A percentile compares a stretch with the other conserved stretches of the same genome.
phyloP scores from a whole-genome alignment of 2,113 vertebrate genomes.

The Turnix velox region DNA sequence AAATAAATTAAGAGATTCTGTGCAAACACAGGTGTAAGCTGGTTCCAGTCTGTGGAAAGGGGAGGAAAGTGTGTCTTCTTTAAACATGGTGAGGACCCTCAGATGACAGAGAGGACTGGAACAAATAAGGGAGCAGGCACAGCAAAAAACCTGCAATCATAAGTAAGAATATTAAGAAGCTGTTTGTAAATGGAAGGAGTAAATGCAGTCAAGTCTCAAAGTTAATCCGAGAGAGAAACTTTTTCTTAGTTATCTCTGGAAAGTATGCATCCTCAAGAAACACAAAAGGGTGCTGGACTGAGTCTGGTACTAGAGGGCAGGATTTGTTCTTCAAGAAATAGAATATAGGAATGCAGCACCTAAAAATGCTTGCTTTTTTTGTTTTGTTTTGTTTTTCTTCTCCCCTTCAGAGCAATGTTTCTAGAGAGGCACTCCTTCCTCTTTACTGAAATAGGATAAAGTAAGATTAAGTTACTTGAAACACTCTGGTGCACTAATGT shows the following conservation, averaged over 20 bases:
- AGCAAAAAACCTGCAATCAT: background rate
- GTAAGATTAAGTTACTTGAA: background rate
- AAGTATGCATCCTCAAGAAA: background rate
- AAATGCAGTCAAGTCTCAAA: background rate
- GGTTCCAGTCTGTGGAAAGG: background rate
- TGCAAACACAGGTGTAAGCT: background rate
- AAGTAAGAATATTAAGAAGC: background rate
- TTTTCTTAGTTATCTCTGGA: background rate
- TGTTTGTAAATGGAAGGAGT: background rate
- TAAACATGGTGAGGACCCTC: background rate
- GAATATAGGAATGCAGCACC: rapidly evolving
- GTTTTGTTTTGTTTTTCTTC: no score
- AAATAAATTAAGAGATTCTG: background rate
- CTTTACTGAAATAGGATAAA: background rate
- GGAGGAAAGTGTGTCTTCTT: background rate
- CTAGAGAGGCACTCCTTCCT: background rate
- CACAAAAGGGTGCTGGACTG: background rate
- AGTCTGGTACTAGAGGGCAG: background rate
- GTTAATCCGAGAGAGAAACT: background rate
- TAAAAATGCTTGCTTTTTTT: background rate
- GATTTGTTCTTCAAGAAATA: background rate
- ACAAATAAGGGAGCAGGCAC: background rate
- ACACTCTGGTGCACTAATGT: background rate
- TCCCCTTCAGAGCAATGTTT: background rate
- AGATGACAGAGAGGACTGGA: background rate